phyloP scores from a whole-genome alignment of 2,888 invertebrate genomes.

The Tuta absoluta region DNA sequence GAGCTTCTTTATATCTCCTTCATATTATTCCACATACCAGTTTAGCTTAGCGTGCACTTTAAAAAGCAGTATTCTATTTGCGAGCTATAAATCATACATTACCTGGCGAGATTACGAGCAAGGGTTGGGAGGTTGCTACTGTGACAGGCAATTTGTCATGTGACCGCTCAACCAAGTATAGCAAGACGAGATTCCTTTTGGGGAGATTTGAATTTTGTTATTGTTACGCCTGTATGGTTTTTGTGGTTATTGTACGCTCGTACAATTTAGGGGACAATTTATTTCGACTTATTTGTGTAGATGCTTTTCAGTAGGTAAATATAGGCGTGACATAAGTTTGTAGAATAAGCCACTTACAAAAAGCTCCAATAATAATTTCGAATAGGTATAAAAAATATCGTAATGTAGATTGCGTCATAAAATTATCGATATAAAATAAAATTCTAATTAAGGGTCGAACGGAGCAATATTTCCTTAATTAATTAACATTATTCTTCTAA shows the following conservation, averaged over 20 bases:
- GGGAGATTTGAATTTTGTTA: conserved; percentile 64
- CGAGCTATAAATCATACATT: conserved; percentile 74
- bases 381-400: neutral
- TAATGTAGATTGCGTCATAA: neutral
- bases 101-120: conserved; percentile 60
- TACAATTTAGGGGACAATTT: neutral
- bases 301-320: neutral
- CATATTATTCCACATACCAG: conserved; percentile 23
- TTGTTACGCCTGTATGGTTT: conserved; percentile 59
- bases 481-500: conserved; percentile 74
- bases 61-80: conserved; percentile 59
- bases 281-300: neutral
- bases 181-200: conserved; percentile 61
- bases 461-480: conserved; percentile 67
- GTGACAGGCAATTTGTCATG: conserved; percentile 78
- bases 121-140: conserved; percentile 35
- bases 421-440: conserved; percentile 29
- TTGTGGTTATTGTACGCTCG: conserved; percentile 26
- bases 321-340: too few relatives aligned
- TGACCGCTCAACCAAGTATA: conserved; percentile 59
- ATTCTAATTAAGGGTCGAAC: conserved; percentile 57
- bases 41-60: conserved; percentile 31
- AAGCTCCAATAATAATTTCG: neutral
- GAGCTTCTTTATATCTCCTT: neutral
- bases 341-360: neutral